phyloP scores from a whole-genome alignment of 2,113 vertebrate genomes.

The Aleadryas rufinucha region DNA sequence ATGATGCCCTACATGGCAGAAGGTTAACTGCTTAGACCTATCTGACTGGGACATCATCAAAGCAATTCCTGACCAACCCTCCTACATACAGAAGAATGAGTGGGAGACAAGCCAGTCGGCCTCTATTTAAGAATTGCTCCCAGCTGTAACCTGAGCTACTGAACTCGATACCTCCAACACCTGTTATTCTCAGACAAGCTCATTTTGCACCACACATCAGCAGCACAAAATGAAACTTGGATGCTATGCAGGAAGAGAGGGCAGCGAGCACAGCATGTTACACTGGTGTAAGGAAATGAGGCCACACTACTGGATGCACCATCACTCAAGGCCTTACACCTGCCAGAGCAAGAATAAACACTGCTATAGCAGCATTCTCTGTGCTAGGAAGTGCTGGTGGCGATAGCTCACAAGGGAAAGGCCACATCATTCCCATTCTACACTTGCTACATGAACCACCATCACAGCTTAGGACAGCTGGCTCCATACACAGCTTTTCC shows the following conservation, averaged over 20 bases:
- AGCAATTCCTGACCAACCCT: not conserved
- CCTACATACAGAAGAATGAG: slow-evolving; percentile 39
- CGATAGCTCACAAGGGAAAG: not conserved
- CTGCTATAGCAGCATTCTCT: not conserved
- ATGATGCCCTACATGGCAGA: not conserved
- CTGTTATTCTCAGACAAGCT: slow-evolving; percentile 63
- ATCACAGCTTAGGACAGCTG: not conserved
- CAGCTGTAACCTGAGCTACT: slow-evolving; percentile 50
- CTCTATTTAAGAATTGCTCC: slow-evolving; percentile 61
- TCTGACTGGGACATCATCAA: not conserved
- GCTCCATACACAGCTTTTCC: not conserved
- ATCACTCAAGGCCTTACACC: not conserved
- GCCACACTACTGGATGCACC: not conserved
- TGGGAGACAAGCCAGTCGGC: slow-evolving; percentile 48
- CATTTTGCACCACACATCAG: slow-evolving; percentile 51
- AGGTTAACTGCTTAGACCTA: not conserved
- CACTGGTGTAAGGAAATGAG: not conserved
- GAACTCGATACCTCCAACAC: slow-evolving; percentile 53
- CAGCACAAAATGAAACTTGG: slow-evolving; percentile 57
- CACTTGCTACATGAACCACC: not conserved
- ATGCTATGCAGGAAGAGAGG: slow-evolving; percentile 47
- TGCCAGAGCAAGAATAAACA: not conserved
- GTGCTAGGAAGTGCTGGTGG: not conserved
- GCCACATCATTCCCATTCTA: not conserved
- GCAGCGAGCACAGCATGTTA: slow-evolving; percentile 13